Conservation (phyloP, 2,797 vertebrate species). For the Mormyrus proboscirostris region DNA sequence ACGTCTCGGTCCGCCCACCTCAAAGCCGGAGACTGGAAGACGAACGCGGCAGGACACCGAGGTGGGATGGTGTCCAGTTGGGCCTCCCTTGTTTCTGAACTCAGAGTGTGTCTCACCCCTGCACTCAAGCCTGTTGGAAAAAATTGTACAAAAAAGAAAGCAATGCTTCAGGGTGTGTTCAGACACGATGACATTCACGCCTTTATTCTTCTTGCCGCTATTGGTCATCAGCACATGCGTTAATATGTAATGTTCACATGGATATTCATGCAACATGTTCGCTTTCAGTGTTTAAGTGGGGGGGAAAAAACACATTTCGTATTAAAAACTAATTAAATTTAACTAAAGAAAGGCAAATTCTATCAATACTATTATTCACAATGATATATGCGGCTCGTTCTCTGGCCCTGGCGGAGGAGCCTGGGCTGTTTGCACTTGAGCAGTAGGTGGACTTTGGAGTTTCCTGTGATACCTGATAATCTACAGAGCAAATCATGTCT, state of each 20-base stretch:
- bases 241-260: neutral
- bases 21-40: slow-evolving; percentile 76
- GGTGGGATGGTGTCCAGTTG: slow-evolving; percentile 47
- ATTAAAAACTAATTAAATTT: neutral
- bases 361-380: neutral
- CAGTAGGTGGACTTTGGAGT: neutral
- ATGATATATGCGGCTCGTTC: neutral
- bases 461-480: no score
- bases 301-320: neutral
- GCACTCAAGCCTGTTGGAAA: neutral
- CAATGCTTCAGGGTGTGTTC: neutral
- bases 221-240: neutral
- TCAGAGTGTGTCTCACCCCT: neutral
- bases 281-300: neutral
- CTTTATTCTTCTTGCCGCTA: neutral
- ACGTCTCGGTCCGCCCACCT: slow-evolving; percentile 70
- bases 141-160: neutral
- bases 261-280: no score
- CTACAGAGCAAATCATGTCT: no score
- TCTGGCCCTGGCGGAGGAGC: neutral
- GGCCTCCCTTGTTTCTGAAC: neutral
- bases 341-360: no score
- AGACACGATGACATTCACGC: neutral
- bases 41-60: slow-evolving; percentile 70
- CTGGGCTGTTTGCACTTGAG: neutral